Conservation (phyloP, 2,888 invertebrate genomes). For the Rhingia rostrata region DNA sequence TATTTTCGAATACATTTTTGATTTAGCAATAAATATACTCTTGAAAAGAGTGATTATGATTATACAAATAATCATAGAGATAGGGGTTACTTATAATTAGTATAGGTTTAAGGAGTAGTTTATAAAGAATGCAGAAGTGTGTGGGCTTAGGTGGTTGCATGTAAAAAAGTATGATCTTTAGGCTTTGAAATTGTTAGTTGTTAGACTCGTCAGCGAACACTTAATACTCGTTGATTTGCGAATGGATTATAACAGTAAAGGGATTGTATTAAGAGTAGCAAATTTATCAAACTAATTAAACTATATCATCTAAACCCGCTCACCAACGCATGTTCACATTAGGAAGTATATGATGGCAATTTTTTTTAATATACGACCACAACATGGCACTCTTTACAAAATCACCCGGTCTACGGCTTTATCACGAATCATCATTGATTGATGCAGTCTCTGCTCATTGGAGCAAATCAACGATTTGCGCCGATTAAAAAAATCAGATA, state of each 20-base stretch:
- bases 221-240: too few species aligned
- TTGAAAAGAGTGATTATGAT: too few species aligned
- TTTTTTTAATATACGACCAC: constrained; percentile 50
- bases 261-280: too few species aligned
- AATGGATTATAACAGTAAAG: too few species aligned
- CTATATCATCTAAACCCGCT: too few species aligned
- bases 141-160: constrained; percentile 35
- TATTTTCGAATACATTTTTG: too few species aligned
- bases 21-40: too few species aligned
- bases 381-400: neutral
- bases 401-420: constrained; percentile 7
- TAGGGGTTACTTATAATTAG: constrained; percentile 28
- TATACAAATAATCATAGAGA: neutral
- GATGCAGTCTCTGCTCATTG: constrained; percentile 32
- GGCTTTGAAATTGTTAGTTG: too few species aligned
- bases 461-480: constrained; percentile 42
- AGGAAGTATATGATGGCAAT: neutral
- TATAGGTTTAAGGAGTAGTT: constrained; percentile 1
- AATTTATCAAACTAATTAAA: too few species aligned
- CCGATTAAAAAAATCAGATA: constrained; percentile 52
- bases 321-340: neutral
- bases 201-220: too few species aligned
- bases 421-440: constrained; percentile 45
- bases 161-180: too few species aligned
- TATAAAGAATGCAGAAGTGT: constrained; percentile 2